Evolutionary conservation across 2,113 vertebrate species (phyloP), one percentile per base, ranked within the genome.

Genomic region (Pyrgilauda ruficollis): DNA sequence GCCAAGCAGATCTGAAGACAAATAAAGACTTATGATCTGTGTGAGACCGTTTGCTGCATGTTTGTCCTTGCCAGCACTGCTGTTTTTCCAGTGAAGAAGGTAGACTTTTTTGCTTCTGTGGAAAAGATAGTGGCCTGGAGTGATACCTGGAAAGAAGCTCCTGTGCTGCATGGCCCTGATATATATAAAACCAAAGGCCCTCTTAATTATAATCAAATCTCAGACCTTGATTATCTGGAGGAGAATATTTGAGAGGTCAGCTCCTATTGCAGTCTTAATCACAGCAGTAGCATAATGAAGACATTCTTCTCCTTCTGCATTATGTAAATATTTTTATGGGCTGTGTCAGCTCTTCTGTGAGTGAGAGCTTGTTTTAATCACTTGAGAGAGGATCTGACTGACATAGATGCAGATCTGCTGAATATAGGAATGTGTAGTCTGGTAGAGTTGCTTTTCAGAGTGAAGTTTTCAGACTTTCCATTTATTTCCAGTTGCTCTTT

Each of bases 271-370:
- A 49, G 21, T 66, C 55, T 46, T 84, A 87, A 85, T 83, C 49
- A 7, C 55, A 85, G 59, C n/a, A 87, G 87, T 84, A 95, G 47
- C 4, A 14, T 63, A 84, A 77, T 61, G 27, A 84, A 83, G 46
- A 85, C 31, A 79, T 77, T 72, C 53, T 93, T 84, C 81, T 87
- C 28, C 61, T 83, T 27, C 82, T 90, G 70, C 75, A 86, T 85
- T 87, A 91, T 89, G 75, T 73, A 95, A 94, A 91, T 91, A 1
- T 67, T 76, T 83, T 85, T 87, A 72, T 80, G 50, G 76, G 70
- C 87, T 77, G 46, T 93, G 94, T 93, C 82, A 93, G 89, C 89
- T 91, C 70, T 91, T 85, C 69, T 88, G 75, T 10, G 23, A 91
- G 46, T 19, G 15, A 85, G 44, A 96, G 59, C 75, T 74, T 86